Evolutionary conservation across 1,140 invertebrate genomes (phyloP), one percentile per base, ranked within the genome.

Genomic region (Rhizoglyphus robini): DNA sequence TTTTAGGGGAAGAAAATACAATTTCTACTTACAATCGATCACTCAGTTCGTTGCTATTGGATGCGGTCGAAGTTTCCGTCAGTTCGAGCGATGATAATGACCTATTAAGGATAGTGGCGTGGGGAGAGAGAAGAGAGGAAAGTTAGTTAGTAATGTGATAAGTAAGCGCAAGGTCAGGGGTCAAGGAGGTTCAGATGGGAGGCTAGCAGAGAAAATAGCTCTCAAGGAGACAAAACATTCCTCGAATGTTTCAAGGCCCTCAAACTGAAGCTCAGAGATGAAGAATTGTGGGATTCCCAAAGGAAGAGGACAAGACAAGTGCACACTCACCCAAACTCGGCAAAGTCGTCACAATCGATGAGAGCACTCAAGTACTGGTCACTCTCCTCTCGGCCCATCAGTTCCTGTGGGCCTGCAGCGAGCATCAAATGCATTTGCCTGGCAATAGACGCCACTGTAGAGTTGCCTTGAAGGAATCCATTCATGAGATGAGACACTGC

Each of bases 341-440:
- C 88, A 81, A 94, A 92, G 73, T 91, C 89, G 77, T 95, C 90
- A 77, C 90, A 94, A 75, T 93, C 88, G 75, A 93, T 89, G 54
- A 94, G 80, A 59, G 87, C 86, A 76, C 87, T 85, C 71, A 93
- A 92, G 86, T 92, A 89, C 69, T 83, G 82, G 68, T 87, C 72
- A 60, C 87, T 84, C 63, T 87, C 81, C 67, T 90, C 88, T 70
- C 88, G 81, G 66, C 87, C 85, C 73, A 89, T 83, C 30, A 65
- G 31, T 20, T 29, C 15, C 11, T 20, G 30, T 5, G 58, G 32
- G 20, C 20, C 63, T 20, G 15, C n/a, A 13, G 36, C n/a, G 13
- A 64, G 20, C 27, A 64, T 48, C 3, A 11, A 2, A 38, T 51
- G 41, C 41, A 64, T 51, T 27, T 48, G 23, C 30, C 46, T 8